A percentile compares a stretch with the other conserved stretches of the same genome.
Evolutionary conservation across 2,888 invertebrate genomes (phyloP).

Genomic region (Drosophila incognita): DNA sequence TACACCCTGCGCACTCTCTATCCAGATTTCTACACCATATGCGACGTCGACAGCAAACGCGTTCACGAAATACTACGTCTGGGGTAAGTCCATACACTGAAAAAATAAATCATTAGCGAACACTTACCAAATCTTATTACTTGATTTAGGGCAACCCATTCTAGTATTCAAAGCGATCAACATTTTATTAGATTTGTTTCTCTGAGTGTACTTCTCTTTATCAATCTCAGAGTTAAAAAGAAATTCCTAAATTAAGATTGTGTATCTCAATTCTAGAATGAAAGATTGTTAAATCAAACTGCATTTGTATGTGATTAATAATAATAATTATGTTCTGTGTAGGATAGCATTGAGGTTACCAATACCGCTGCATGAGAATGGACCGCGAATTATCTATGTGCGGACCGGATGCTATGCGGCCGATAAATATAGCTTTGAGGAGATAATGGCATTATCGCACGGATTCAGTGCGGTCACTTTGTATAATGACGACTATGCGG

Average conservation of each 20-base stretch:
- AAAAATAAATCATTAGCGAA: not conserved
- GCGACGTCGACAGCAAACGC: slow-evolving; percentile 65
- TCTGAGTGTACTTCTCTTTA: not conserved
- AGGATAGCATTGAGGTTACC: slow-evolving; percentile 56
- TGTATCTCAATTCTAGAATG: no score
- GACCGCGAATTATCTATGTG: slow-evolving; percentile 85
- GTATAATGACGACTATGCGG: slow-evolving; percentile 87
- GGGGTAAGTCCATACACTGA: slow-evolving; percentile 57
- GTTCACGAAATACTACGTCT: slow-evolving; percentile 56
- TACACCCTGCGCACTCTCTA: slow-evolving; percentile 86
- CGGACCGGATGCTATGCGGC: slow-evolving; percentile 86
- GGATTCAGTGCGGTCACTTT: slow-evolving; percentile 87
- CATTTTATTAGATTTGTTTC: not conserved
- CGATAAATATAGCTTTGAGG: slow-evolving; percentile 84
- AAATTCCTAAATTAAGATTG: not conserved
- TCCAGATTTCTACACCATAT: slow-evolving; percentile 86
- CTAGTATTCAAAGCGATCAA: not conserved
- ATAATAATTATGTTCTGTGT: not conserved
- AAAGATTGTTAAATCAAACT: not conserved
- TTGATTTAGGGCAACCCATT: not conserved
- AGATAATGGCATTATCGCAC: slow-evolving; percentile 86
- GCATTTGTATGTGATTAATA: not conserved
- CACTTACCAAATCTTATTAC: not conserved
- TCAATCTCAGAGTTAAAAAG: not conserved
- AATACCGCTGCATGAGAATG: slow-evolving; percentile 83